These are phyloP conservation scores for Malthinus seriepunctatus DNA, from an alignment of 2,888 invertebrate genomes.

Conservation along the genomic window DNA sequence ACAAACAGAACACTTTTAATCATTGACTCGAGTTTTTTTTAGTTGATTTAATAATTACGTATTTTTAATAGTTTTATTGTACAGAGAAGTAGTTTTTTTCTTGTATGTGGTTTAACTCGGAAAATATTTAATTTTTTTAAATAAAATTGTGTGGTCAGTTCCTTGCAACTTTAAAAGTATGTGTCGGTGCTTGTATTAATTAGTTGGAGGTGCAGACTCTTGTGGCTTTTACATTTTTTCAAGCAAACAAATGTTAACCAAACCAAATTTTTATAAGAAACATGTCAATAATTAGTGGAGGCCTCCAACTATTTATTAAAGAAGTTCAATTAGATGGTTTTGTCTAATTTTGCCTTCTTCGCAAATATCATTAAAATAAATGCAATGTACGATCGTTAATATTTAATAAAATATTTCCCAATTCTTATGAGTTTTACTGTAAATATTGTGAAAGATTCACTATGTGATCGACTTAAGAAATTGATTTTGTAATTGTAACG, in stretches of 20 bases:
- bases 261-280: too few relatives aligned
- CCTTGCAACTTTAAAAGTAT: constrained; percentile 8
- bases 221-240: too few relatives aligned
- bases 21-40: too few relatives aligned
- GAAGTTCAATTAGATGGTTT: neutral
- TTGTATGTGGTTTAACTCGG: neutral
- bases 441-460: constrained; percentile 28
- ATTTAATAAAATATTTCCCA: constrained; percentile 20
- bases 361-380: neutral
- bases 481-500: constrained; percentile 25
- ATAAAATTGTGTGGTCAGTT: constrained; percentile 19
- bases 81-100: neutral
- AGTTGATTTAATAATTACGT: too few relatives aligned
- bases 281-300: too few relatives aligned
- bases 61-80: too few relatives aligned
- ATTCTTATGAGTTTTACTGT: constrained; percentile 21
- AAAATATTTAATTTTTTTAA: neutral
- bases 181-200: constrained; percentile 22
- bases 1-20: too few relatives aligned
- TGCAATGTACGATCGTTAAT: constrained; percentile 7
- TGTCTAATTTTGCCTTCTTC: neutral
- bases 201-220: constrained; percentile 11
- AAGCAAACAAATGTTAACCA: too few relatives aligned
- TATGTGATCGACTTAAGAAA: constrained; percentile 25
- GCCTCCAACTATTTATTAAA: neutral